Conservation (phyloP, 2,797 vertebrate species). For the Sitta carolinensis region DNA sequence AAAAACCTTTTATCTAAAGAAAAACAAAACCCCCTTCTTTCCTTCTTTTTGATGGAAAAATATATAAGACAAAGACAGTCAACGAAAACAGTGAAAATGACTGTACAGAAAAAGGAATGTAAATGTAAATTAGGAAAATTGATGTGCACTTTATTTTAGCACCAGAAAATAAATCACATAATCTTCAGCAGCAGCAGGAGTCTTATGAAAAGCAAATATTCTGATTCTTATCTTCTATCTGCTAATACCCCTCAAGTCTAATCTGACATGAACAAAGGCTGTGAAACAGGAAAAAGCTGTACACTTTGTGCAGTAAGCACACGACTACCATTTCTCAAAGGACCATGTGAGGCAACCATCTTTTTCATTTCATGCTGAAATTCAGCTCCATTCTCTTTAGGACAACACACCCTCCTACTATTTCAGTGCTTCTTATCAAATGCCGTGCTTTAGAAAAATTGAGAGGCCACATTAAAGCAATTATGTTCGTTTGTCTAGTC, state of each 20-base stretch:
- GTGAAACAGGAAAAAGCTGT: neutral
- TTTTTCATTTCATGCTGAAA: neutral
- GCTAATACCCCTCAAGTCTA: neutral
- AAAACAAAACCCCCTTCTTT: neutral
- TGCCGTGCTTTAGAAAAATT: neutral
- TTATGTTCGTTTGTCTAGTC: neutral
- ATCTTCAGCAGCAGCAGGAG: neutral
- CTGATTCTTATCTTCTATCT: neutral
- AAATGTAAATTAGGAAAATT: neutral
- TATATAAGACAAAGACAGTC: neutral
- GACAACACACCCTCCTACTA: fast-evolving
- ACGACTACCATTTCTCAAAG: neutral
- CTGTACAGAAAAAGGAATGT: neutral
- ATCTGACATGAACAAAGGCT: neutral
- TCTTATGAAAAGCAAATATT: neutral
- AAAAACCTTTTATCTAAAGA: neutral
- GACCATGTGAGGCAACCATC: neutral
- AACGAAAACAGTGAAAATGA: neutral
- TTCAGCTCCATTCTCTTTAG: neutral
- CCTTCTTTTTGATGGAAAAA: neutral
- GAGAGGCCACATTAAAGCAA: neutral
- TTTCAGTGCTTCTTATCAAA: neutral
- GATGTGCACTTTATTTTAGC: neutral
- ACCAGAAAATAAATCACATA: neutral
- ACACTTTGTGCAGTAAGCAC: neutral